Evolutionary conservation across 2,113 vertebrate genomes (phyloP), one percentile per base, ranked within the genome.

Genomic region (Tragelaphus buxtoni): DNA sequence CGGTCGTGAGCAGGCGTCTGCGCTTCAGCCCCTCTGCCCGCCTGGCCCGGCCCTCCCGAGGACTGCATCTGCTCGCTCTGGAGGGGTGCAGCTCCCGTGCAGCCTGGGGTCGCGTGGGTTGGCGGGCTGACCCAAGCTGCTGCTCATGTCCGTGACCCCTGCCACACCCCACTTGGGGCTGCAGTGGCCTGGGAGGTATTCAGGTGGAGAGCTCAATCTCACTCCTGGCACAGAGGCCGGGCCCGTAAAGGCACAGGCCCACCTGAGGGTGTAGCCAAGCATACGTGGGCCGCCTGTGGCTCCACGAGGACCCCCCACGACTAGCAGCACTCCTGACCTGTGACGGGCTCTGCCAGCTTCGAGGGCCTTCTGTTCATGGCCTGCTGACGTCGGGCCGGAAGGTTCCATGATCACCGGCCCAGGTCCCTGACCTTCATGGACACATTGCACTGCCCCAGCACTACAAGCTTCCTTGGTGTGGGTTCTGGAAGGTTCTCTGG

Each of bases 1-100:
- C 4, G 9, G 20, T 9, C 1, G 0, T 49, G 6, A 2, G 39
- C 20, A 0, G 39, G 7, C 0, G 1, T 11, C 65, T 7, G 2
- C 13, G 5, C 20, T 20, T 30, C 72, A 81, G 42, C 80, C 30
- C 17, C 2, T 5, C 53, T 20, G 28, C 72, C 51, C 30, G 28
- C 60, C 45, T 4, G 26, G 51, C 77, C 47, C 5, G 39, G 61
- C 20, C 69, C 45, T 49, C 35, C 77, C 3, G 7, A 20, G 17
- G 14, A 4, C 55, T 8, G 32, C 56, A 0, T 3, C 28, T 45
- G 35, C 51, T 9, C 24, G 1, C 26, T 20, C 16, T 6, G 3
- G 28, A 49, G 10, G 77, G 17, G 2, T 0, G 3, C 47, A 12
- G 77, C 51, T 24, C 28, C 16, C 4, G 1, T 26, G 39, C 77